A percentile compares a stretch with the other conserved stretches of the same genome.
phyloP scores from a whole-genome alignment of 1,140 invertebrate species.

The Palaemon carinicauda region DNA sequence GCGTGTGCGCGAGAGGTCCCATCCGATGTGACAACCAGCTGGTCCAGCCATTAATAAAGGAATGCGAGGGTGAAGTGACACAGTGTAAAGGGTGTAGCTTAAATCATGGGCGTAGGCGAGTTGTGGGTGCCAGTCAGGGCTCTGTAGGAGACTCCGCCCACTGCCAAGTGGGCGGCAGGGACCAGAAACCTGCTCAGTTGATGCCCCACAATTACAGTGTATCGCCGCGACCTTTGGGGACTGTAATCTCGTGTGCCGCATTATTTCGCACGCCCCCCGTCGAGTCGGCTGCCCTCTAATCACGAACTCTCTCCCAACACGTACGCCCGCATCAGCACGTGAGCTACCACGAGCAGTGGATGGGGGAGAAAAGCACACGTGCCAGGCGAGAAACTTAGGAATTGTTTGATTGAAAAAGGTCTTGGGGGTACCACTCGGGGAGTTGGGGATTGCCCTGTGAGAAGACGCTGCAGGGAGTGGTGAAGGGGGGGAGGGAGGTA shows the following conservation, averaged over 20 bases:
- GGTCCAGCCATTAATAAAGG: no score
- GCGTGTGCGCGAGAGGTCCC: no score
- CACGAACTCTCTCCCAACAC: not conserved
- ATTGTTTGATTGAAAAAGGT: no score
- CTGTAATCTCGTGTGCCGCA: constrained; percentile 6
- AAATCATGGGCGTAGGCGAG: not conserved
- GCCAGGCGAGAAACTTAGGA: no score
- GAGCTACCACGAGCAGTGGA: not conserved
- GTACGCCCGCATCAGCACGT: not conserved
- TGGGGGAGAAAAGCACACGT: no score
- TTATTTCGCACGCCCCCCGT: not conserved
- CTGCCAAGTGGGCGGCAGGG: constrained; percentile 20
- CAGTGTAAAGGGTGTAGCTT: not conserved
- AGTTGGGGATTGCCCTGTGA: no score
- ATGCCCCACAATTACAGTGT: constrained; percentile 54
- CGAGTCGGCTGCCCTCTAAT: not conserved
- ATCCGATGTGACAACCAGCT: no score
- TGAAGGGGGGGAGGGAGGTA: not conserved
- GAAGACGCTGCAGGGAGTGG: not conserved
- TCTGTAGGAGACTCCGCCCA: constrained; percentile 41
- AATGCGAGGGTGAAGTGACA: not conserved
- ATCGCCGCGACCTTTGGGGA: not conserved
- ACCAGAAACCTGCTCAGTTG: constrained; percentile 16
- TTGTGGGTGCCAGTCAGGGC: constrained; percentile 18
- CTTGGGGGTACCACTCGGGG: no score